Evolutionary conservation across 2,113 vertebrate genomes (phyloP).

Genomic region (Alouatta palliata): DNA sequence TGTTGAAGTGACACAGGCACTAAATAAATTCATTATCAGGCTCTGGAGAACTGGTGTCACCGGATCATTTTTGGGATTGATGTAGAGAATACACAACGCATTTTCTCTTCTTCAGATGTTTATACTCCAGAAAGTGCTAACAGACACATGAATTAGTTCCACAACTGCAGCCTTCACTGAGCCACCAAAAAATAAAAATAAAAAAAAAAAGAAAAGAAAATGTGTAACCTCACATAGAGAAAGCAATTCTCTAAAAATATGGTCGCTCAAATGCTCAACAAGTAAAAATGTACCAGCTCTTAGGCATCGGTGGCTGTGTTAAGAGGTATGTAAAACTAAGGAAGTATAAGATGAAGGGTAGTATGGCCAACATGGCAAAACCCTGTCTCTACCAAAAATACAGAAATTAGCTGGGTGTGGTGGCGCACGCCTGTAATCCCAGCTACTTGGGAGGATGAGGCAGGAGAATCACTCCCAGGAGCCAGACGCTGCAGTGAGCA

Average conservation of each 20-base stretch:
- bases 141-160: neutral
- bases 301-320: neutral
- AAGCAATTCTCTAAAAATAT: neutral
- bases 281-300: neutral
- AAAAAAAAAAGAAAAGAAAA: neutral
- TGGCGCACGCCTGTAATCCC: too few species aligned
- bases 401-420: too few species aligned
- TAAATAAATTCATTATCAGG: neutral
- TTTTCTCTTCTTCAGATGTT: neutral
- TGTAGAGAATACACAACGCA: neutral
- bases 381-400: too few species aligned
- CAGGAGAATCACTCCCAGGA: too few species aligned
- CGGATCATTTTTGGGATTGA: neutral
- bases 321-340: neutral
- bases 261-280: neutral
- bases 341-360: rapidly evolving
- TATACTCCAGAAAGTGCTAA: neutral
- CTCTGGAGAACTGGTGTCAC: neutral
- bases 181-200: too few species aligned
- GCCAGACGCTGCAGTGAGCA: too few species aligned
- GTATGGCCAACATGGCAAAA: too few species aligned
- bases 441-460: too few species aligned
- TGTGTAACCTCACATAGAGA: neutral
- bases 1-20: neutral
- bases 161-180: neutral